phyloP scores from a whole-genome alignment of 2,888 invertebrate genomes.

The Drosophila mulleri region DNA sequence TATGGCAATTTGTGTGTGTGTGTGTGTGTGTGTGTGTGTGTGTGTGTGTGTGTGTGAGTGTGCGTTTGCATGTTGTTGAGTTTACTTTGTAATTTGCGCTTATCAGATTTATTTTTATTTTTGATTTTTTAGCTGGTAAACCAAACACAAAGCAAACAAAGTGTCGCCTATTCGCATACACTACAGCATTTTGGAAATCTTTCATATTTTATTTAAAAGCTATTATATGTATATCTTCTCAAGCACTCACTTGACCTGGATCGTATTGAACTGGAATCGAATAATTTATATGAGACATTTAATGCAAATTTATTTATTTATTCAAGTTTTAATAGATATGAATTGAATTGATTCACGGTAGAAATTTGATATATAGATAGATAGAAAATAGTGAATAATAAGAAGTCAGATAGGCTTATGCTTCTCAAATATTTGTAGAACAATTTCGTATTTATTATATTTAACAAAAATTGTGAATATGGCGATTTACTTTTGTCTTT shows the following conservation, averaged over 20 bases:
- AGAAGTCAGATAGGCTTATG: too few species aligned
- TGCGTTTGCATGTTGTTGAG: conserved; percentile 55
- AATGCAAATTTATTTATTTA: not conserved
- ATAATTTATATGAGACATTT: not conserved
- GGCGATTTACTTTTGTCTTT: not conserved
- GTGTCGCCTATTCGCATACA: conserved; percentile 5
- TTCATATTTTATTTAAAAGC: not conserved
- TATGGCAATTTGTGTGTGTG: conserved; percentile 27
- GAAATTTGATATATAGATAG: not conserved
- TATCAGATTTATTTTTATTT: conserved; percentile 80
- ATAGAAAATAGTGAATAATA: too few species aligned
- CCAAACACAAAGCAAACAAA: conserved; percentile 31
- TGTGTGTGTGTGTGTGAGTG: conserved; percentile 19
- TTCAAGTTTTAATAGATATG: not conserved
- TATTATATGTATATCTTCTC: not conserved
- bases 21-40: not conserved
- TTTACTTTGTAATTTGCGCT: conserved; percentile 79
- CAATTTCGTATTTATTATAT: not conserved
- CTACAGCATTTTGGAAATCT: conserved; percentile 1
- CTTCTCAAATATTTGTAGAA: not conserved
- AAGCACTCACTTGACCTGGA: too few species aligned
- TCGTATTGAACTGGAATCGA: not conserved
- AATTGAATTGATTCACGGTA: not conserved
- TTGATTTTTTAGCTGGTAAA: conserved; percentile 70
- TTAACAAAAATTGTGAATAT: not conserved